Base-by-base conservation (phyloP, 2,797 vertebrate species). In the Columba guinea region DNA sequence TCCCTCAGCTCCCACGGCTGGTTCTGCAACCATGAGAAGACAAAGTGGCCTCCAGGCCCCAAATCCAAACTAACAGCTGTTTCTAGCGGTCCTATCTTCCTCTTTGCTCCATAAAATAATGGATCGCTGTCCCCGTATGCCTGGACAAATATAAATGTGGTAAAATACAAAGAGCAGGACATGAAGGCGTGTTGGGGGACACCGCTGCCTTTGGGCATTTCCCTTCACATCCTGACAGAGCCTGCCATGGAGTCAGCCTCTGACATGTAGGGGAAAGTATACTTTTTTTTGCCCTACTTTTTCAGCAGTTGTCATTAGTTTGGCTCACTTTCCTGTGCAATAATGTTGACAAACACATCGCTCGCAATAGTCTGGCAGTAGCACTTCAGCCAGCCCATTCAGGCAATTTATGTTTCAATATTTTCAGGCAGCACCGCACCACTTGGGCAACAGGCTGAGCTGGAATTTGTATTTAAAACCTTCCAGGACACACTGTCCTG, bases 31-130 rank as follows among this genome's bases (percentile, higher is more conserved):
- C 39, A 19, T 35, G 21, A 88, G 91, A 95, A 94, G 81, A 89
- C 11, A 46, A 94, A 94, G 7, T 59, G 77, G 53, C 63, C 24
- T 84, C 92, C 60, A 85, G 28, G 86, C 87, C 79, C 63, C 48
- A 86, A 89, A 86, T 89, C n/a, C 71, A 92, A 91, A 67, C 90
- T 64, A 86, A 67, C 18, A 87, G 69, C 41, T 80, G 46, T 94
- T 94, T 73, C 62, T 78, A 79, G 32, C 37, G 48, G 13, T 55
- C 20, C 21, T 46, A 19, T 46, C 59, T 70, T 79, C 32, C 24
- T 74, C 34, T 26, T 63, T 69, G 21, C 46, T 82, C 46, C 39
- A 55, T 1, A 2, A 60, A 90, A 67, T 37, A 70, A 51, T 3
- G 7, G 17, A 55, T 59, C 46, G 30, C 30, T 2, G 0, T 34